Percentiles rank a stretch among this genome's conserved stretches.
Conservation (phyloP, 2,113 vertebrate species). For the Dinomys branickii region DNA sequence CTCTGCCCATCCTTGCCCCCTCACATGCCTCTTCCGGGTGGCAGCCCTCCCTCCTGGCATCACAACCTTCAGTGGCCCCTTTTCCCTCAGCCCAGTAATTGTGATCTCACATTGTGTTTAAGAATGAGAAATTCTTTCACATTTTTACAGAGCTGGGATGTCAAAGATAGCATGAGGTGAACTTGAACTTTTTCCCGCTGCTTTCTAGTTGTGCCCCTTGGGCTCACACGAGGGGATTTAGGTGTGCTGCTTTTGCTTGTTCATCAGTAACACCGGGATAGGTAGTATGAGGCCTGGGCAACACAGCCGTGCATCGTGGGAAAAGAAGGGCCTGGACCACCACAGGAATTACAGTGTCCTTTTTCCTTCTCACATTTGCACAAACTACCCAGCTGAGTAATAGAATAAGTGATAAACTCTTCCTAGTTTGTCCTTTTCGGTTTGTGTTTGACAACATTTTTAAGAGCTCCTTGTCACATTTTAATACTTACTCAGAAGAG, state of each 20-base stretch:
- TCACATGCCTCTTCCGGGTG: neutral
- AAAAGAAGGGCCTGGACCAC: neutral
- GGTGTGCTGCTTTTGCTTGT: neutral
- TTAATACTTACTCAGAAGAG: neutral
- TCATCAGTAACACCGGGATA: neutral
- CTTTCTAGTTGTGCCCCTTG: neutral
- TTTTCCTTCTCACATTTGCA: neutral
- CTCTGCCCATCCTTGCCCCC: neutral
- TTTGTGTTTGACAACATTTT: neutral
- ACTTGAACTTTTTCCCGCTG: neutral
- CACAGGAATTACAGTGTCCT: neutral
- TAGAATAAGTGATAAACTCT: neutral
- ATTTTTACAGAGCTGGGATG: neutral
- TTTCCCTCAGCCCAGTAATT: neutral
- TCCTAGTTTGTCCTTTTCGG: neutral
- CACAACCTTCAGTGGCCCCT: neutral
- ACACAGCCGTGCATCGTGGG: neutral
- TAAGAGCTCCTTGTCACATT: conserved; percentile 7
- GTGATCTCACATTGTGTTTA: neutral
- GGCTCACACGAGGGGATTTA: neutral
- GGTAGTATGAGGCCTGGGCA: neutral
- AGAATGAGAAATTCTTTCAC: neutral
- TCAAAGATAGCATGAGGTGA: neutral
- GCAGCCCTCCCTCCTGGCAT: neutral
- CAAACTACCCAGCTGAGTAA: neutral